These are phyloP conservation scores for Excalfactoria chinensis DNA, from an alignment of 2,113 vertebrate genomes.

Conservation along the genomic window DNA sequence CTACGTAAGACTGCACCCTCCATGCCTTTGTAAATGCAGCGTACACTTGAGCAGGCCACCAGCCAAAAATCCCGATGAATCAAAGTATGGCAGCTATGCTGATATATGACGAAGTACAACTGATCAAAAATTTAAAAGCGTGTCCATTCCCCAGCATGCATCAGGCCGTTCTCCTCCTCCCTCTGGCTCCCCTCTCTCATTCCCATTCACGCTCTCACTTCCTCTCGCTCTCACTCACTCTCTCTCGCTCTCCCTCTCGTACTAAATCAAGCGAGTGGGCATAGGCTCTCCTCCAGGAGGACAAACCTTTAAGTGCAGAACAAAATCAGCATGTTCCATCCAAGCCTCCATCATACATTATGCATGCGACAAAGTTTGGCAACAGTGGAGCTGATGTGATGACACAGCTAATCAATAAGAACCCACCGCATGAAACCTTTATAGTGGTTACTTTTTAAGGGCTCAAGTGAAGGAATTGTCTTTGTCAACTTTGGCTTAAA, in stretches of 20 bases:
- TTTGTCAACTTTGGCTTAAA: conserved; percentile 97
- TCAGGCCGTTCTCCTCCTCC: conserved; percentile 77
- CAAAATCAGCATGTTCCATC: conserved; percentile 84
- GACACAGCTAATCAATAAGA: conserved; percentile 86
- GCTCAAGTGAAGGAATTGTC: conserved; percentile 87
- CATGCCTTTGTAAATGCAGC: conserved; percentile 83
- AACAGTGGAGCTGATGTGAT: conserved; percentile 87
- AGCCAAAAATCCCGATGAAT: conserved; percentile 81
- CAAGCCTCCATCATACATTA: conserved; percentile 85
- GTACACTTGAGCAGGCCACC: conserved; percentile 81
- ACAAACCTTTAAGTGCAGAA: conserved; percentile 83
- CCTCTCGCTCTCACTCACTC: conserved; percentile 41
- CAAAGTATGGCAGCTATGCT: conserved; percentile 82
- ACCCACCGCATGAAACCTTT: conserved; percentile 85
- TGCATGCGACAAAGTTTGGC: conserved; percentile 91
- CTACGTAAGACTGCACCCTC: conserved; percentile 81
- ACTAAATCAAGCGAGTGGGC: conserved; percentile 82
- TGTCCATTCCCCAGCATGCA: conserved; percentile 87
- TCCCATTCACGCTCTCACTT: conserved; percentile 53
- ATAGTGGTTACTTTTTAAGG: conserved; percentile 88
- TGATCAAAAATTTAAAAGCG: conserved; percentile 84
- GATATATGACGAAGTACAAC: conserved; percentile 82
- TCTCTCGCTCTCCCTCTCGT: conserved; percentile 47
- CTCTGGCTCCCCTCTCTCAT: conserved; percentile 54
- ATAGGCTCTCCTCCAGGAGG: conserved; percentile 81